Base-by-base conservation (phyloP, 2,888 invertebrate species). In the Agonopterix subpropinquella region DNA sequence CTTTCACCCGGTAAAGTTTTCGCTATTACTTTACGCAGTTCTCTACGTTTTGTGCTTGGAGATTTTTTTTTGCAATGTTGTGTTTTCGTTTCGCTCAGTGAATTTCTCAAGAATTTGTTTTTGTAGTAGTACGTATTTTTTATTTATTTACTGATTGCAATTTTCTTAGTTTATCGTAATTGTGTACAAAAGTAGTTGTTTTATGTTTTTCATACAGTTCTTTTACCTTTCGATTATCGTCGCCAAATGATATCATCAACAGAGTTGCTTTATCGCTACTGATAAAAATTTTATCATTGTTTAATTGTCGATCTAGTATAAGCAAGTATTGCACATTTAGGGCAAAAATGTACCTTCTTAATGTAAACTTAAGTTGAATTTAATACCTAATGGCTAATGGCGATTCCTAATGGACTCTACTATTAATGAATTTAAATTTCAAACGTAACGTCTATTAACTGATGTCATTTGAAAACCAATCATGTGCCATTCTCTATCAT, bases 191-290 rank as follows among this genome's bases (percentile, higher is more conserved):
- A 39, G 39, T 39, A n/a, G 9, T 42, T 42, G 8, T 11, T 53
- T 54, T 48, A 36, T 46, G 48, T 52, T 53, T 11, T 47, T 42
- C n/a, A 41, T 50, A 53, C 55, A 56, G 53, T 60, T 57, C 61
- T 68, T 28, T 28, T 28, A 28, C 28, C 28, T 28, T 28, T 28
- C 5, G 28, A 28, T 28, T 28, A 28, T 28, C 28, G 5, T 28
- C 7, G 5, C 28, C 28, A 28, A 28, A 68, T 75, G 72, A 73
- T 77, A 79, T 80, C 75, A 73, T 73, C 79, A 80, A 77, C 76
- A 77, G 74, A 81, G 83, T 85, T 81, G 76, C 77, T 79, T 80
- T 86, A 86, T 86, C 84, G 61, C 13, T 18, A 54, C 66, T 75
- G 86, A 86, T 86, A 84, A 15, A 15, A 78, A 66, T 63, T 63